These are phyloP conservation scores for Augochlora pura DNA, from an alignment of 1,140 invertebrate species.

Conservation along the genomic window DNA sequence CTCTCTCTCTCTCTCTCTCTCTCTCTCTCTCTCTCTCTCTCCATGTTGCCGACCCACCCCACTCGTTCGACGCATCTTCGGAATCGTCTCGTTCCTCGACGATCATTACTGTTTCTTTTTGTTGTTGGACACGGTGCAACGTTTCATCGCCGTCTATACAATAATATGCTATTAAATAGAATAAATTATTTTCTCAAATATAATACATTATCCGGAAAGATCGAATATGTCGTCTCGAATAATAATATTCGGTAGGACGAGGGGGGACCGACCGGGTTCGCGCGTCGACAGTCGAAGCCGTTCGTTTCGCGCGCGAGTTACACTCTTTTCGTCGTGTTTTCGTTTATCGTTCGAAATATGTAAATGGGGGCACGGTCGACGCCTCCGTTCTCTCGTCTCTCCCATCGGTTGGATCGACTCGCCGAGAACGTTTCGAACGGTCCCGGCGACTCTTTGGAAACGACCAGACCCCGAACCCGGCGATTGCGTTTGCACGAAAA, in stretches of 20 bases:
- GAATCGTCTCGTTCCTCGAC: constrained; percentile 20
- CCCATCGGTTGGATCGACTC: no score
- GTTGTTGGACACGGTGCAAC: constrained; percentile 47
- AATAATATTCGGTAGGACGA: constrained; percentile 2
- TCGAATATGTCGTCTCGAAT: constrained; percentile 30
- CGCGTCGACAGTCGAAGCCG: neutral
- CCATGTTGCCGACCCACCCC: no score
- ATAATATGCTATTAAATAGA: constrained; percentile 39
- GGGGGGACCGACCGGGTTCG: neutral
- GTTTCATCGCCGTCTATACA: constrained; percentile 43
- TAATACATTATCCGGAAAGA: constrained; percentile 28
- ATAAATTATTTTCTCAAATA: constrained; percentile 46
- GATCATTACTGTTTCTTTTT: neutral
- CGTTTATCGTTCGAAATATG: neutral
- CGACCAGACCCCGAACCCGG: constrained; percentile 25
- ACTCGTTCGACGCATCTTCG: neutral
- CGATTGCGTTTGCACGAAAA: constrained; percentile 49
- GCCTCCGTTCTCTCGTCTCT: neutral
- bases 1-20: no score
- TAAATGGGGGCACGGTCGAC: no score
- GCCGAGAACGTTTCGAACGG: neutral
- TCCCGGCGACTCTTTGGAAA: constrained; percentile 4
- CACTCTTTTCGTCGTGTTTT: neutral
- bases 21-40: no score
- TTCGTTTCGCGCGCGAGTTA: constrained; percentile 6